A percentile compares a stretch with the other conserved stretches of the same genome.
These are phyloP conservation scores for Acanthosepion pharaonis DNA, from an alignment of 2,888 invertebrate species.

Conservation along the genomic window DNA sequence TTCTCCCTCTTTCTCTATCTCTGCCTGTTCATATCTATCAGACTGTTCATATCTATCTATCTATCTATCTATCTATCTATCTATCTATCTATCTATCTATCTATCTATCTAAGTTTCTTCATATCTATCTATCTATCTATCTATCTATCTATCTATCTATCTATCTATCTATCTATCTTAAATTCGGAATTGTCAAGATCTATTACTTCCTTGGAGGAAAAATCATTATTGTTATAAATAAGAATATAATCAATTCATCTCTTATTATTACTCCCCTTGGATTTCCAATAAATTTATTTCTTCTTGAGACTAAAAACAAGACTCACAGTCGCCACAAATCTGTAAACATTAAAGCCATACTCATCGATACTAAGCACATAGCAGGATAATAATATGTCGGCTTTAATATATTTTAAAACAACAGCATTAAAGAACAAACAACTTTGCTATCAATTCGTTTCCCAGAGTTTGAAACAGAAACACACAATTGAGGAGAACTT, in stretches of 20 bases:
- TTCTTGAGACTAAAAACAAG: not conserved
- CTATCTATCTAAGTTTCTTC: not conserved
- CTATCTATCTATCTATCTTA: slow-evolving; percentile 4
- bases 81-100: not conserved
- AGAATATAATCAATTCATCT: not conserved
- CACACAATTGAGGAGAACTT: too few relatives aligned
- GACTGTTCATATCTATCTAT: not conserved
- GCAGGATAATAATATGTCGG: too few relatives aligned
- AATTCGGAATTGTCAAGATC: too few relatives aligned
- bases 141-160: not conserved
- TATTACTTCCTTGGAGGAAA: not conserved
- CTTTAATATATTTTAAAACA: not conserved
- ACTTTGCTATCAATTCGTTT: not conserved
- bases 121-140: not conserved
- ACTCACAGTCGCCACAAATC: not conserved
- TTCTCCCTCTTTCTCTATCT: too few relatives aligned
- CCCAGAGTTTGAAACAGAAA: not conserved
- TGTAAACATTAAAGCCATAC: not conserved
- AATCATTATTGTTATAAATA: not conserved
- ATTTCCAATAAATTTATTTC: not conserved
- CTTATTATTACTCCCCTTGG: not conserved
- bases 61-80: slow-evolving; percentile 33
- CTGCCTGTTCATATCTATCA: not conserved
- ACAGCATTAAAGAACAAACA: not conserved
- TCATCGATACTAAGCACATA: too few relatives aligned